phyloP scores from a whole-genome alignment of 2,113 vertebrate species.

The Illadopsis cleaveri region DNA sequence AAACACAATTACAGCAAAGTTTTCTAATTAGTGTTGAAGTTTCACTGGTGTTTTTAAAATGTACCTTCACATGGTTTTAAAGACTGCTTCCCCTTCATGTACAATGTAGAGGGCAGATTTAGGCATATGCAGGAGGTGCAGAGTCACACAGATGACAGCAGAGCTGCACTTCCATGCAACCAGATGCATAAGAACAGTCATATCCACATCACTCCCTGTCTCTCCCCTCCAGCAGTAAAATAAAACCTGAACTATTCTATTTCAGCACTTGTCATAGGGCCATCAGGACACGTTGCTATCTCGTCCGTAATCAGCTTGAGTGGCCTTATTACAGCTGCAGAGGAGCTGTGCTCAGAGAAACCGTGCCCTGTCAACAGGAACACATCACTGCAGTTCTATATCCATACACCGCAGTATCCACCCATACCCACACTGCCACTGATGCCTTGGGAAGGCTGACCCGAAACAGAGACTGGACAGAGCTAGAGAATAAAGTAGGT shows the following conservation, averaged over 20 bases:
- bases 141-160: neutral
- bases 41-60: neutral
- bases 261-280: neutral
- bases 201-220: neutral
- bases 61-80: neutral
- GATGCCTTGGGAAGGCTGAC: neutral
- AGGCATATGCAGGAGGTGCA: neutral
- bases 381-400: fast-evolving
- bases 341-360: neutral
- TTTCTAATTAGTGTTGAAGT: neutral
- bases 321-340: neutral
- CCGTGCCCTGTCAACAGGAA: neutral
- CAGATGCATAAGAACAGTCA: neutral
- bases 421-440: neutral
- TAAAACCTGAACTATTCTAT: neutral
- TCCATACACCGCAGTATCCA: neutral
- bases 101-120: neutral
- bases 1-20: neutral
- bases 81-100: neutral
- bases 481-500: neutral
- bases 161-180: neutral
- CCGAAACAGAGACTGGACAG: neutral
- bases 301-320: neutral
- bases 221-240: neutral
- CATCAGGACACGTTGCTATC: neutral